phyloP scores from a whole-genome alignment of 2,888 invertebrate genomes.

The Archips xylosteana region DNA sequence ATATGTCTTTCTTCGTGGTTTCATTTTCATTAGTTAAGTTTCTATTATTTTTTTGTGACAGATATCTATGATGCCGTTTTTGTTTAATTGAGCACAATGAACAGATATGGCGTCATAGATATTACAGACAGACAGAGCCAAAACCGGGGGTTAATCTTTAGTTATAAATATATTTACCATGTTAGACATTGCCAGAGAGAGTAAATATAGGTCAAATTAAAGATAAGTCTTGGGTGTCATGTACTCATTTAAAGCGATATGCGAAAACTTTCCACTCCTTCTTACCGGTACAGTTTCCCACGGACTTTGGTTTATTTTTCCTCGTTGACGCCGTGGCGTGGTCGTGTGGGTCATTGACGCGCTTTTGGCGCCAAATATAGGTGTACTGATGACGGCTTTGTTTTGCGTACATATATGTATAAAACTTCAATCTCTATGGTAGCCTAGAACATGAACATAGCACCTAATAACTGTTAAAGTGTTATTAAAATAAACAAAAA shows the following conservation, averaged over 20 bases:
- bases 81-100: no score
- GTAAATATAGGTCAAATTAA: not conserved
- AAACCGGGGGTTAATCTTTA: not conserved
- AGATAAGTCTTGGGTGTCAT: constrained; percentile 13
- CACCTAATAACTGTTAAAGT: not conserved
- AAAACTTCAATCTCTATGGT: not conserved
- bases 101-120: no score
- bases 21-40: not conserved
- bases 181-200: not conserved
- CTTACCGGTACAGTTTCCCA: constrained; percentile 40
- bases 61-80: no score
- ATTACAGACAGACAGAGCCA: no score
- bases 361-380: constrained; percentile 51
- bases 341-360: constrained; percentile 52
- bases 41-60: no score
- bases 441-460: no score
- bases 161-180: not conserved
- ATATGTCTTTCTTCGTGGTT: not conserved
- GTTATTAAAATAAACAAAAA: not conserved
- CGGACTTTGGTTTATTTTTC: constrained; percentile 42
- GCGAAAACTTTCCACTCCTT: constrained; percentile 34
- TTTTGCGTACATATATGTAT: constrained; percentile 27
- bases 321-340: constrained; percentile 34
- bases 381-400: constrained; percentile 23
- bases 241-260: constrained; percentile 1